phyloP scores from a whole-genome alignment of 2,797 vertebrate species.

The Chlorospingus flavigularis region DNA sequence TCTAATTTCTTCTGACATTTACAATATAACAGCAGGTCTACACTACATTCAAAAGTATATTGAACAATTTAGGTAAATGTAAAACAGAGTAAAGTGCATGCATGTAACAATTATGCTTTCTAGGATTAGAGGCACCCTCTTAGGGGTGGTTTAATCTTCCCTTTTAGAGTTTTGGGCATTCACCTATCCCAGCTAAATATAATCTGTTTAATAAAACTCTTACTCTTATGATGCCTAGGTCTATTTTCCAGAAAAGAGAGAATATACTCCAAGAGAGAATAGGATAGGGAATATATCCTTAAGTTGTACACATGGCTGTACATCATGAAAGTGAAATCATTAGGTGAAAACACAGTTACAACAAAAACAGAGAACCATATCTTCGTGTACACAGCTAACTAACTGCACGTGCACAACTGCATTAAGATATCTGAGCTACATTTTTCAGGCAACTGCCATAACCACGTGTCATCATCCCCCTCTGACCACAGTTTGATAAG shows the following conservation, averaged over 20 bases:
- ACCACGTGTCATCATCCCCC: not conserved
- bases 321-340: not conserved
- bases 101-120: not conserved
- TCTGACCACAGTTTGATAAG: not conserved
- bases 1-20: not conserved
- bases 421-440: not conserved
- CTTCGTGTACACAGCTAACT: rapidly evolving
- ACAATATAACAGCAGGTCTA: not conserved
- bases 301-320: not conserved
- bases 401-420: not conserved
- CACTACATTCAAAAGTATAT: not conserved
- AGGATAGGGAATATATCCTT: not conserved
- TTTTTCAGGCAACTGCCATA: not conserved
- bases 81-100: not conserved
- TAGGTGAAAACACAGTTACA: not conserved
- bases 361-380: not conserved
- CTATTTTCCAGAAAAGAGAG: not conserved
- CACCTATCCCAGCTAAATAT: not conserved
- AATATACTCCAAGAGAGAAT: not conserved
- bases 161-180: not conserved
- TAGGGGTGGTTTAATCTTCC: not conserved
- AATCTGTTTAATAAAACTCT: not conserved
- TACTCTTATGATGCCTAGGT: not conserved
- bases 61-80: not conserved
- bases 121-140: not conserved